Evolutionary conservation across 2,888 invertebrate genomes (phyloP), one percentile per base, ranked within the genome.

Genomic region (Sesamia inferens): DNA sequence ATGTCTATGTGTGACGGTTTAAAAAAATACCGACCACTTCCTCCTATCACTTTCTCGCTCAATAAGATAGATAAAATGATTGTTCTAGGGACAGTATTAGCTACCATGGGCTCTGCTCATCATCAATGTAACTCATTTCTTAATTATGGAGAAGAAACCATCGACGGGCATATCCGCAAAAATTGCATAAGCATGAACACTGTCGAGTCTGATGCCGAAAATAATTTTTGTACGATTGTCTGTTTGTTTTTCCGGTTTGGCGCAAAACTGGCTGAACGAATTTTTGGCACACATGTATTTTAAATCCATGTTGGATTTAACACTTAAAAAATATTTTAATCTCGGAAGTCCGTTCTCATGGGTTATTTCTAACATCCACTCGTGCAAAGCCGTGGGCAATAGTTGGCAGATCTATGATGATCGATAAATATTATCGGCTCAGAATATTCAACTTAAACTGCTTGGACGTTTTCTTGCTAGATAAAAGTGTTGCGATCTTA

Each of bases 401-500:
- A 39, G 39, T 39, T 39, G 7, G 39, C 39, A 39, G 39, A 39
- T 39, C 39, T 39, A 39, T 0, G 0, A 39, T 39, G 31, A 31
- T 31, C 31, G 31, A 39, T 39, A 31, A 11, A 61, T 69, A 39
- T 51, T 11, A 59, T 14, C 22, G 8, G 58, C 51, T 16, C 8
- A 77, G 7, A 59, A 78, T 61, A 10, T 24, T 47, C 24, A 61
- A 48, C 19, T 22, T 39, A 0, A 65, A 42, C 10, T 55, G 7
- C 48, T 22, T 48, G 6, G 19, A 59, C 5, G 3, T 47, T 78
- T 39, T 24, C 16, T 42, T 42, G n/a, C 2, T 42, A 14, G 1
- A 79, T n/a, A 55, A 71, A 81, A 76, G 7, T 14, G 5, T 55
- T 44, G 0, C 62, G 13, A 24, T 22, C 16, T 54, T 13, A 57